phyloP scores from a whole-genome alignment of 2,113 vertebrate species.

The Bos javanicus region DNA sequence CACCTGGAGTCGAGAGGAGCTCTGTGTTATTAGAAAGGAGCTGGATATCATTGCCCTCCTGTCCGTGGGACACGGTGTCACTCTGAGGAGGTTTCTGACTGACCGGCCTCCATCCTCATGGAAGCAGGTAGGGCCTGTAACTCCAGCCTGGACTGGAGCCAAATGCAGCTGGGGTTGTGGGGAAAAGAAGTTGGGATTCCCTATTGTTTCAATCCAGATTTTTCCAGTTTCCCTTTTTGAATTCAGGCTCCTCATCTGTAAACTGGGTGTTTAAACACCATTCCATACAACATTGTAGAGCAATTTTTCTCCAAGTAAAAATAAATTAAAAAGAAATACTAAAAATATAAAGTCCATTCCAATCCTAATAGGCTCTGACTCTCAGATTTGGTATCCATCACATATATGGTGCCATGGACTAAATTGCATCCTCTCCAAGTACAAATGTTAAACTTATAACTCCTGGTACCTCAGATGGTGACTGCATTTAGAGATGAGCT shows the following conservation, averaged over 20 bases:
- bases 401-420: not conserved
- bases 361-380: not conserved
- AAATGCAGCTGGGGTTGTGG: not conserved
- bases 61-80: fast-evolving
- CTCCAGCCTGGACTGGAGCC: not conserved
- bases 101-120: fast-evolving
- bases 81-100: not conserved
- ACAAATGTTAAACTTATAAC: not conserved
- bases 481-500: not conserved
- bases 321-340: not conserved
- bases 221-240: not conserved
- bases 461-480: not conserved
- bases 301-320: not conserved
- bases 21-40: not conserved
- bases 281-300: not conserved
- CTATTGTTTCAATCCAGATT: not conserved
- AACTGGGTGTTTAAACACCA: not conserved
- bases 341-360: not conserved
- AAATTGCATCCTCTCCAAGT: not conserved
- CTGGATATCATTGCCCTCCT: not conserved
- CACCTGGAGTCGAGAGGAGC: fast-evolving
- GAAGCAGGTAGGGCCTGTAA: not conserved
- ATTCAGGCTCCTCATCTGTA: not conserved
- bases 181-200: not conserved
- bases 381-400: not conserved